Conservation (phyloP, 2,888 invertebrate species). For the Caenorhabditis uteleia region DNA sequence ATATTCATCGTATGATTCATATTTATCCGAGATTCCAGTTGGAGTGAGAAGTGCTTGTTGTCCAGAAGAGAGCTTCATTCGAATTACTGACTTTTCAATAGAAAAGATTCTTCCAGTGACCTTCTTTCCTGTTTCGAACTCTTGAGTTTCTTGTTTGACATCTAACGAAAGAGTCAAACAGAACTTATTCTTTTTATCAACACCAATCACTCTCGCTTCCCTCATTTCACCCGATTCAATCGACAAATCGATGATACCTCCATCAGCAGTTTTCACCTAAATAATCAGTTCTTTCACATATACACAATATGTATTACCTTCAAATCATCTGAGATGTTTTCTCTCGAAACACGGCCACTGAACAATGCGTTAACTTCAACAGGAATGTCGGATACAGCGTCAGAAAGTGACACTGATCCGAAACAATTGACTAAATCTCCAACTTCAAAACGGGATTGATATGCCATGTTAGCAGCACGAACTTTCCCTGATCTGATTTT, state of each 20-base stretch:
- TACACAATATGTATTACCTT: conserved; percentile 8
- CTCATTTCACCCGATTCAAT: conserved; percentile 22
- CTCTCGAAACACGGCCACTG: conserved; percentile 31
- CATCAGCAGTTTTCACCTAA: conserved; percentile 9
- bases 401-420: conserved; percentile 9
- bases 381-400: conserved; percentile 9
- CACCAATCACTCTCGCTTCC: conserved; percentile 10
- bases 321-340: conserved; percentile 23
- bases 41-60: conserved; percentile 42
- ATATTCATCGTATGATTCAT: conserved; percentile 25
- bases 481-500: conserved; percentile 38
- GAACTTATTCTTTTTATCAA: conserved; percentile 17
- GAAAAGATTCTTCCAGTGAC: conserved; percentile 28
- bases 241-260: conserved; percentile 12
- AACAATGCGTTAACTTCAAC: conserved; percentile 38
- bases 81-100: conserved; percentile 4
- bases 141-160: not conserved
- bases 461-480: conserved; percentile 21
- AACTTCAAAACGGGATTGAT: conserved; percentile 29
- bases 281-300: not conserved
- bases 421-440: conserved; percentile 36
- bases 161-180: conserved; percentile 7
- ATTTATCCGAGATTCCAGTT: conserved; percentile 37
- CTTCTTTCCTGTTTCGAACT: conserved; percentile 9
- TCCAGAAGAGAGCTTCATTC: conserved; percentile 35